Percentiles rank a stretch among this genome's conserved stretches.
Conservation (phyloP, 2,888 invertebrate species). For the Timema podura region DNA sequence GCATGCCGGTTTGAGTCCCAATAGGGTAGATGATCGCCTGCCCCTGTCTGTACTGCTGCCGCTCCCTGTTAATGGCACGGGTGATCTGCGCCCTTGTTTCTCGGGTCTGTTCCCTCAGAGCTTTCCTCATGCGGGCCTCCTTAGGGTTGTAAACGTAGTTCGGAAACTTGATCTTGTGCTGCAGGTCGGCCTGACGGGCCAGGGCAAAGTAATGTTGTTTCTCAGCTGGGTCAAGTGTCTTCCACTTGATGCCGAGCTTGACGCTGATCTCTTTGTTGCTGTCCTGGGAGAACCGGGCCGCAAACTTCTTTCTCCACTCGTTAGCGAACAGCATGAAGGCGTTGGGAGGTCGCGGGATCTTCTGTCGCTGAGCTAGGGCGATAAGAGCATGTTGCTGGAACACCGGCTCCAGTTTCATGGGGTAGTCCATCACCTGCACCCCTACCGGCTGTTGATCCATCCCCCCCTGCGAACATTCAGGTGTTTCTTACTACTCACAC, state of each 20-base stretch:
- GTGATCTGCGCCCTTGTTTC: neutral
- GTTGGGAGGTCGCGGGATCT: slow-evolving; percentile 15
- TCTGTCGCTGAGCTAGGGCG: neutral
- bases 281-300: neutral
- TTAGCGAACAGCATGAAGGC: slow-evolving; percentile 15
- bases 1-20: neutral
- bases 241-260: slow-evolving; percentile 8
- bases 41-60: neutral
- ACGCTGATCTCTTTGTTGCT: slow-evolving; percentile 16
- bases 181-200: slow-evolving; percentile 11
- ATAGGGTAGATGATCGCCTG: neutral
- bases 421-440: too few relatives aligned
- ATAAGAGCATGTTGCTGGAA: too few relatives aligned
- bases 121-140: slow-evolving; percentile 57
- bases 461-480: too few relatives aligned
- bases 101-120: slow-evolving; percentile 47
- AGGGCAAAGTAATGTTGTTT: slow-evolving; percentile 6
- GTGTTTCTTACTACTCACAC: too few relatives aligned
- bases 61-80: neutral
- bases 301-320: slow-evolving; percentile 10
- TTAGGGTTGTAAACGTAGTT: slow-evolving; percentile 61
- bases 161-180: slow-evolving; percentile 35
- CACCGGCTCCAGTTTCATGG: too few relatives aligned
- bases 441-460: too few relatives aligned
- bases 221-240: neutral